A percentile compares a stretch with the other conserved stretches of the same genome.
Conservation (phyloP, 2,888 invertebrate species). For the Teleogryllus oceanicus region DNA sequence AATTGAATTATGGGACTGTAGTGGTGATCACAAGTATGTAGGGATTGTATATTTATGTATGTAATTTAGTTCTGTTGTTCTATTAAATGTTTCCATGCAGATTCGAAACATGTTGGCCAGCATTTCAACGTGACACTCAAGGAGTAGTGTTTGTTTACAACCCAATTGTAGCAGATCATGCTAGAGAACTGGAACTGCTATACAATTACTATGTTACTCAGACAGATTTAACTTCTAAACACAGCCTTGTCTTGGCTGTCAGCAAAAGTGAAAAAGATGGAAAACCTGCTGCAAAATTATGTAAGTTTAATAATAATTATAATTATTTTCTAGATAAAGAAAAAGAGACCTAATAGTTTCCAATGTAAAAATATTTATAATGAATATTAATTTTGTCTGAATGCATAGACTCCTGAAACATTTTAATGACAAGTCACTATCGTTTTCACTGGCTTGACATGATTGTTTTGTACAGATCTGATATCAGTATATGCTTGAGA, state of each 20-base stretch:
- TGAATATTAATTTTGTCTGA: background rate
- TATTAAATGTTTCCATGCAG: slow-evolving; percentile 46
- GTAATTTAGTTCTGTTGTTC: background rate
- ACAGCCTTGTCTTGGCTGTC: slow-evolving; percentile 60
- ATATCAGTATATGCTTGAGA: too few relatives aligned
- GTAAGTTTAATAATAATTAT: slow-evolving; percentile 47
- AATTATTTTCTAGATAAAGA: background rate
- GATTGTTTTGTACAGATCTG: too few relatives aligned
- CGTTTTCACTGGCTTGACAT: too few relatives aligned
- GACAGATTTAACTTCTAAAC: slow-evolving; percentile 60
- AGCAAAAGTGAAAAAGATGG: slow-evolving; percentile 49
- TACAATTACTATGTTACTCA: slow-evolving; percentile 68
- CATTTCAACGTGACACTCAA: slow-evolving; percentile 62
- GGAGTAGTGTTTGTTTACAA: slow-evolving; percentile 70
- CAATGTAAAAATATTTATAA: background rate
- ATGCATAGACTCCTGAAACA: too few relatives aligned
- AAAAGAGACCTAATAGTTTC: background rate
- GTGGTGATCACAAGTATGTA: slow-evolving; percentile 67
- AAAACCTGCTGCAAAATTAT: slow-evolving; percentile 51
- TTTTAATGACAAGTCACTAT: too few relatives aligned
- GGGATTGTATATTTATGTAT: slow-evolving; percentile 18
- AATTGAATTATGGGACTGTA: slow-evolving; percentile 77
- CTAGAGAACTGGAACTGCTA: slow-evolving; percentile 59
- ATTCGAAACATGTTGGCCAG: slow-evolving; percentile 74
- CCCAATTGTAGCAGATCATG: slow-evolving; percentile 52